Base-by-base conservation (phyloP, 2,888 invertebrate genomes). In the Nephrocerus scutellatus region DNA sequence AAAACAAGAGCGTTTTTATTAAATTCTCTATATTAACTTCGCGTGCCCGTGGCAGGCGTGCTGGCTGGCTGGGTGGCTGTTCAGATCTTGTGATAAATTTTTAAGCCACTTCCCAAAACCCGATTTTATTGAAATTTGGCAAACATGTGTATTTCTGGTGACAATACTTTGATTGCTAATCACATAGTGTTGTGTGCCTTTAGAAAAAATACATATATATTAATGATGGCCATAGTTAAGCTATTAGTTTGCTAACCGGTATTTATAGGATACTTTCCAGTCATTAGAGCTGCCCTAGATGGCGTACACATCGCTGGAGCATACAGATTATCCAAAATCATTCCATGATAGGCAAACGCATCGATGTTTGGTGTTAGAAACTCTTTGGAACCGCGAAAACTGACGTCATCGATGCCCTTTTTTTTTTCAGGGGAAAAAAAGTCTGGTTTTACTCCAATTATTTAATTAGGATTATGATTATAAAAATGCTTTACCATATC, bases 331-430 rank as follows among this genome's bases (percentile, higher is more conserved):
- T 91, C 86, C 9, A 93, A 71, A 46, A 90, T 83, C 13, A 90
- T 76, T 3, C 92, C 88, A 56, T 82, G 80, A 58, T 83, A 84
- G 2, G 87, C 92, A 50, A 93, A 62, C 0, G 83, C 79, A 66
- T 93, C 92, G 39, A 93, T 83, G 59, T 92, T 91, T 1, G 91
- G 91, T 1, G 92, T 92, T 32, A 82, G 76, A 50, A 92, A 90
- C 68, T 91, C 84, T 57, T 84, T 75, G 1, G 89, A 88, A 1
- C 92, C 91, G 55, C 90, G 91, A 61, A 87, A 91, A 36, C 90
- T 82, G 4, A 91, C 84, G 61, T 92, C 92, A 61, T 90, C 85
- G 80, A 89, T 91, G 9, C 92, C 93, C 91, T 91, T 64, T 7
- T 26, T n/a, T 26, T 15, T 13, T 66, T 39, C 19, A 28, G 14